A percentile compares a stretch with the other conserved stretches of the same genome.
Evolutionary conservation across 1,140 invertebrate genomes (phyloP).

Genomic region (Nephila pilipes): DNA sequence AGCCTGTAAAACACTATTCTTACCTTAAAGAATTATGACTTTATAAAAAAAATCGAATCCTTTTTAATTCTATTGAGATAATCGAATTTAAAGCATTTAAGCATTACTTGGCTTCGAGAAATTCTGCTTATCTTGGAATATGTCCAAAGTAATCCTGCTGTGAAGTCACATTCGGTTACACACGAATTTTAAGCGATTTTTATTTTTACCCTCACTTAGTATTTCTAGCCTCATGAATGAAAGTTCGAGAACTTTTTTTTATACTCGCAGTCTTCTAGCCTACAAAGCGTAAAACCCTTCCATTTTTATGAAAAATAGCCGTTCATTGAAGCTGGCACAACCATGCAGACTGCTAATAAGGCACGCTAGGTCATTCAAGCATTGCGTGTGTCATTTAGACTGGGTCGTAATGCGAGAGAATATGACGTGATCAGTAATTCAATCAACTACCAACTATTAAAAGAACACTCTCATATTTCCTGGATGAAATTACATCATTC

Average conservation of each 20-base stretch:
- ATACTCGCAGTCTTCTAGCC: neutral
- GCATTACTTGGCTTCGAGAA: too few species aligned
- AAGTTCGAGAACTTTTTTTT: neutral
- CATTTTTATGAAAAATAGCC: conserved; percentile 47
- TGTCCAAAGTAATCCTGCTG: conserved; percentile 14
- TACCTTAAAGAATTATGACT: too few species aligned
- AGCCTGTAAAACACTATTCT: too few species aligned
- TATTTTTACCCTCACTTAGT: neutral
- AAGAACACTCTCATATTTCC: neutral
- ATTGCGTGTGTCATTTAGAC: conserved; percentile 46
- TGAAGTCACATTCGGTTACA: conserved; percentile 7
- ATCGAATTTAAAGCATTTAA: too few species aligned
- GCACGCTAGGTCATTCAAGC: conserved; percentile 38
- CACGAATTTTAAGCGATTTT: neutral
- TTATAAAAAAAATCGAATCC: too few species aligned
- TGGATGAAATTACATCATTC: neutral
- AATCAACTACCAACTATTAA: conserved; percentile 4
- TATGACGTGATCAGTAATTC: conserved; percentile 19
- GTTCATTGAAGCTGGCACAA: neutral
- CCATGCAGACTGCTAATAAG: conserved; percentile 25
- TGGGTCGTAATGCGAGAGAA: neutral
- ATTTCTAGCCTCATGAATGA: conserved; percentile 29
- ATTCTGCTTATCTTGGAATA: neutral
- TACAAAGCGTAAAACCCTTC: conserved; percentile 48
- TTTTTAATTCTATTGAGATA: too few species aligned